Percentiles rank a stretch among this genome's conserved stretches.
phyloP scores from a whole-genome alignment of 2,113 vertebrate genomes.

The Grammomys surdaster region DNA sequence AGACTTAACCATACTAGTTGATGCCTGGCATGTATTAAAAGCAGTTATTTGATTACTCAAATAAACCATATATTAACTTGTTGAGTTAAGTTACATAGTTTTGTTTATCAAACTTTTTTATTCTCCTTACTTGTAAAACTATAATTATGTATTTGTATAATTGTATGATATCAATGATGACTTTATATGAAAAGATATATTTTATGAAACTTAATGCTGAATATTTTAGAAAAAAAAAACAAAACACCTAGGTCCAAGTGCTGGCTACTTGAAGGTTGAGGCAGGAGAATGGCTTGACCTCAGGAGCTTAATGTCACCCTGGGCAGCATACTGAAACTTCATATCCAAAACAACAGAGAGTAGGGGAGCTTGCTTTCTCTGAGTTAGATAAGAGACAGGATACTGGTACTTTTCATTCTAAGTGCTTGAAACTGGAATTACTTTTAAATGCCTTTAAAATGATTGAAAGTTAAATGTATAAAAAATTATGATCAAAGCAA shows the following conservation, averaged over 20 bases:
- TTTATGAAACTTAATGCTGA: constrained; percentile 39
- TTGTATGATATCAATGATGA: too few relatives aligned
- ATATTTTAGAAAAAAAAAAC: constrained; percentile 21
- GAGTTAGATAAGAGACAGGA: constrained; percentile 21
- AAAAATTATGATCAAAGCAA: background rate
- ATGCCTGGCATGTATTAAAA: background rate
- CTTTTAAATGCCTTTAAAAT: constrained; percentile 30
- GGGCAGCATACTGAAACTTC: background rate
- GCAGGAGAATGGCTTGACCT: background rate
- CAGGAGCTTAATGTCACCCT: background rate
- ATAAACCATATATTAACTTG: background rate
- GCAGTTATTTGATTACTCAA: background rate
- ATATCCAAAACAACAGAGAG: background rate
- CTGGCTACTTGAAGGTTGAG: background rate
- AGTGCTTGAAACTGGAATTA: constrained; percentile 33
- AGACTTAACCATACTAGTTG: background rate
- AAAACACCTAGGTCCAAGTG: background rate
- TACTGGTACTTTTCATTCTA: background rate
- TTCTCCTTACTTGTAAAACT: too few relatives aligned
- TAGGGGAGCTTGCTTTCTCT: background rate
- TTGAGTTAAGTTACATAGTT: constrained; percentile 37
- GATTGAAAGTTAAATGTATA: background rate
- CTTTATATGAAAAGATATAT: background rate
- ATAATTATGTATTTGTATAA: too few relatives aligned
- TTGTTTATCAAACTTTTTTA: constrained; percentile 1